Conservation (phyloP, 2,888 invertebrate genomes). For the Ophion slaviceki region DNA sequence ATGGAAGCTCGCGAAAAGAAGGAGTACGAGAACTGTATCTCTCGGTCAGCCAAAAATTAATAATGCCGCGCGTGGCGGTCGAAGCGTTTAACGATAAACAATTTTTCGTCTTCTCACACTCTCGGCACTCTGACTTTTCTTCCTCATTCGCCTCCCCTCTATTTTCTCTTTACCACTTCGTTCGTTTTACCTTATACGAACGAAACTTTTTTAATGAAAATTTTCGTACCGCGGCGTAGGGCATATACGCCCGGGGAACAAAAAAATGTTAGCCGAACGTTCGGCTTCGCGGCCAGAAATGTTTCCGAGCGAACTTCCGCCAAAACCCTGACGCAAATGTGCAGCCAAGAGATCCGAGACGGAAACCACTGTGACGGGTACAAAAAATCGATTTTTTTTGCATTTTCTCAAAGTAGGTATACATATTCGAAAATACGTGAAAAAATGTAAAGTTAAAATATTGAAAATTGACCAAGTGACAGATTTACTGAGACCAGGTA, state of each 20-base stretch:
- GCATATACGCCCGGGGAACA: background rate
- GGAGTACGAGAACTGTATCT: slow-evolving; percentile 2
- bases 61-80: slow-evolving; percentile 35
- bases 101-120: slow-evolving; percentile 49
- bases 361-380: no score
- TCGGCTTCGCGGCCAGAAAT: slow-evolving; percentile 8
- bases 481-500: no score
- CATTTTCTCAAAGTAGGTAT: no score
- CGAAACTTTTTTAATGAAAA: slow-evolving; percentile 67
- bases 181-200: slow-evolving; percentile 4
- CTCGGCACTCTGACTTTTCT: background rate
- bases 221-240: slow-evolving; percentile 54
- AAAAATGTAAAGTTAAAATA: no score
- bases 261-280: slow-evolving; percentile 34
- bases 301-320: slow-evolving; percentile 50
- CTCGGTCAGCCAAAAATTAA: slow-evolving; percentile 61
- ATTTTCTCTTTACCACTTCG: slow-evolving; percentile 23
- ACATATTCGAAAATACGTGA: no score
- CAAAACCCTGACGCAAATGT: slow-evolving; percentile 13
- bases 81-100: slow-evolving; percentile 65
- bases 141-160: slow-evolving; percentile 8
- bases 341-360: no score
- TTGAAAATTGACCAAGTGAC: no score
- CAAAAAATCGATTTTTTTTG: no score
- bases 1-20: background rate